Percentiles rank a stretch among this genome's conserved stretches.
Conservation (phyloP, 2,797 vertebrate species). For the Micromesistius poutassou region DNA sequence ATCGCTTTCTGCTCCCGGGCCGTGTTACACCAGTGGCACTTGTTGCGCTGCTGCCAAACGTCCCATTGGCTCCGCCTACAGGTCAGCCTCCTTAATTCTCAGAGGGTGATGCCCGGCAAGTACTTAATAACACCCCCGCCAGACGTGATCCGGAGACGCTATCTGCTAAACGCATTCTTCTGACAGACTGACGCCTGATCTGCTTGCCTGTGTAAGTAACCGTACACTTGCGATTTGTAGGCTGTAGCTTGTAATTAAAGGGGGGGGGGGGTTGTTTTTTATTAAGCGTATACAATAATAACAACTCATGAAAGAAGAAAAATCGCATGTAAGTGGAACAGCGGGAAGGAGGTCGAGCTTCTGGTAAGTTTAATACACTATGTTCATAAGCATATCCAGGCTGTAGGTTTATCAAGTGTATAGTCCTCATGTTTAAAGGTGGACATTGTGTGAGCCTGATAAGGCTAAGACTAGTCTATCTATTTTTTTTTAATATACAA, state of each 20-base stretch:
- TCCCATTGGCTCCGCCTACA: too few relatives aligned
- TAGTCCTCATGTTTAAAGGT: not conserved
- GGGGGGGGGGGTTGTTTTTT: constrained; percentile 4
- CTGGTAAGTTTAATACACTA: constrained; percentile 54
- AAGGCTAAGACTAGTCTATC: not conserved
- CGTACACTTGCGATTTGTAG: not conserved
- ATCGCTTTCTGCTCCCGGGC: not conserved
- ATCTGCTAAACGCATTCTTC: not conserved
- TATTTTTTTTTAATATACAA: not conserved
- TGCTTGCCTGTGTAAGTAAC: not conserved
- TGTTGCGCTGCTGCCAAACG: not conserved
- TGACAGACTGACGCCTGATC: not conserved
- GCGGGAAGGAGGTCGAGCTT: constrained; percentile 41
- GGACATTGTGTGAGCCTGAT: not conserved
- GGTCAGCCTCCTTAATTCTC: not conserved
- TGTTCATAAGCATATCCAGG: not conserved
- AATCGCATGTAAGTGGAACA: constrained; percentile 37
- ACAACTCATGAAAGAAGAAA: constrained; percentile 61
- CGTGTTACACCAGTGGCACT: not conserved
- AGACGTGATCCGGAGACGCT: not conserved
- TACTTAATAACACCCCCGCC: not conserved
- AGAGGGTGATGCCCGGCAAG: not conserved
- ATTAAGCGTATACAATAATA: constrained; percentile 23
- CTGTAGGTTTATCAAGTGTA: not conserved
- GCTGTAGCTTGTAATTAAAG: not conserved